Conservation (phyloP, 2,888 invertebrate genomes). For the Nymphalis polychloros region DNA sequence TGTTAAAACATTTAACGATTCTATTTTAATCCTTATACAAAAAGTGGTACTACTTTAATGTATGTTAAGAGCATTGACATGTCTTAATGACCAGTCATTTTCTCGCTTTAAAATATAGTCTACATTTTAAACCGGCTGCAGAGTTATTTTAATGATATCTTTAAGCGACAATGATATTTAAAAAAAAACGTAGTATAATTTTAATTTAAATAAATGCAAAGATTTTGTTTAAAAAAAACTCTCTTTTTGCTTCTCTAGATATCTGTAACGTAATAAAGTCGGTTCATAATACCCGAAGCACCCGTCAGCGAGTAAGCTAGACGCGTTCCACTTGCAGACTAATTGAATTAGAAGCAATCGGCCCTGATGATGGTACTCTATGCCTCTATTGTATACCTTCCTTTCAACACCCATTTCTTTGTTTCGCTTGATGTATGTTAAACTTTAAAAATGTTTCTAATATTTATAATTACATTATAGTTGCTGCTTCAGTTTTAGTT, state of each 20-base stretch:
- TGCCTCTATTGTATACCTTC: conserved; percentile 11
- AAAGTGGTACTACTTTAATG: too few species aligned
- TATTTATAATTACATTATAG: background rate
- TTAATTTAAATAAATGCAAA: too few species aligned
- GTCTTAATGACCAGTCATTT: too few species aligned
- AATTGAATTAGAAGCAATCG: conserved; percentile 78
- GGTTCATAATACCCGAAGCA: conserved; percentile 19
- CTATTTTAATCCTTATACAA: too few species aligned
- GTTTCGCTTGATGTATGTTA: conserved; percentile 10
- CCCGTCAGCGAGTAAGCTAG: conserved; percentile 43
- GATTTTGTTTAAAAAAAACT: background rate
- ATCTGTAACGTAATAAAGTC: conserved; percentile 14
- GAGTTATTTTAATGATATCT: too few species aligned
- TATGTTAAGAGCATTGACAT: too few species aligned
- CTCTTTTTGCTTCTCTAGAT: conserved; percentile 10
- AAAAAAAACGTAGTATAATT: too few species aligned
- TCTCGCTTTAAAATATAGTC: too few species aligned
- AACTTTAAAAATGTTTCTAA: background rate
- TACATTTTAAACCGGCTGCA: too few species aligned
- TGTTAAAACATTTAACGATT: too few species aligned
- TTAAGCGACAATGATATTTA: too few species aligned
- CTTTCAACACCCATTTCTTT: conserved; percentile 11
- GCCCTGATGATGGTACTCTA: conserved; percentile 50
- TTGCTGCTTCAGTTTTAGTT: too few species aligned
- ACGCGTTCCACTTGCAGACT: conserved; percentile 69